Evolutionary conservation across 2,113 vertebrate genomes (phyloP).

Genomic region (Morone saxatilis): DNA sequence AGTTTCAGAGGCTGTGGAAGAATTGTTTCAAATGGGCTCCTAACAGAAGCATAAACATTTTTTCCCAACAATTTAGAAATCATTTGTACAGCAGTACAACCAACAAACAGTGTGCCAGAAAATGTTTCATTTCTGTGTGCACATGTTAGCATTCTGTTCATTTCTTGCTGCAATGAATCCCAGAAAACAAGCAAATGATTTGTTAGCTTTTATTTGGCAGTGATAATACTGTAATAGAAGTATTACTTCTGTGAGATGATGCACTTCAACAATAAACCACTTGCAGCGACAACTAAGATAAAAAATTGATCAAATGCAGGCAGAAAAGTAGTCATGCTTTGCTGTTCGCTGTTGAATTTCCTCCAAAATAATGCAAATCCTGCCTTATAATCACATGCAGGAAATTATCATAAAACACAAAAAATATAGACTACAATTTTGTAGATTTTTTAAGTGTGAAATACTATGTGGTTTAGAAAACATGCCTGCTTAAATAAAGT

Average conservation of each 20-base stretch:
- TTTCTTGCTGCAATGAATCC: conserved; percentile 33
- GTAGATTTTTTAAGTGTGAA: neutral
- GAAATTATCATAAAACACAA: neutral
- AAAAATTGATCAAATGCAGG: conserved; percentile 41
- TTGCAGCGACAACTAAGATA: neutral
- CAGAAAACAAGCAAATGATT: conserved; percentile 36
- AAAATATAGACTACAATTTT: neutral
- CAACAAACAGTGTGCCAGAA: neutral
- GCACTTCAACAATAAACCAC: conserved; percentile 40
- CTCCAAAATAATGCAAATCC: neutral
- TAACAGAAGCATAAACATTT: neutral
- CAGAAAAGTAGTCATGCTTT: neutral
- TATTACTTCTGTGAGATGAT: conserved; percentile 14
- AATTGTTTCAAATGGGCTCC: neutral
- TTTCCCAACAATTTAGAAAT: neutral
- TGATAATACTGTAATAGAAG: conserved; percentile 22
- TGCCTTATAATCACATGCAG: neutral
- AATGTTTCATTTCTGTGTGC: neutral
- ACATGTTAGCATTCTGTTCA: conserved; percentile 13
- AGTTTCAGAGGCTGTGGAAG: neutral
- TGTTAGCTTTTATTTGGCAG: conserved; percentile 45
- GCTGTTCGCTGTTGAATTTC: conserved; percentile 7
- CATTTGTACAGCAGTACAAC: conserved; percentile 1
- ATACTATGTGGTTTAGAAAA: conserved; percentile 1
- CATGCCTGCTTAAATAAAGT: conserved; percentile 8